These are phyloP conservation scores for Macroramphosus scolopax DNA, from an alignment of 2,797 vertebrate genomes.

Conservation along the genomic window DNA sequence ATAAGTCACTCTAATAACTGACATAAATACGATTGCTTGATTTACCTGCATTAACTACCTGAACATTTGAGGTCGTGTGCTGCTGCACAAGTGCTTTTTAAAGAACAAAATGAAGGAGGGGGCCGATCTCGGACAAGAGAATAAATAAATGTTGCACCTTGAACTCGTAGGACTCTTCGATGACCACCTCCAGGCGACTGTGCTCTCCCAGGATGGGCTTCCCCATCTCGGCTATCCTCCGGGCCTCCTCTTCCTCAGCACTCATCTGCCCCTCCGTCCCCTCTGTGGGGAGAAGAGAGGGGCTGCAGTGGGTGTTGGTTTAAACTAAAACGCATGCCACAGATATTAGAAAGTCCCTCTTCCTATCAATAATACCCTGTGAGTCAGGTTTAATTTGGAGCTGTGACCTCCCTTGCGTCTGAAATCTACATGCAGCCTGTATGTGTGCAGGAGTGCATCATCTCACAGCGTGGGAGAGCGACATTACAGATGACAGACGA, in stretches of 20 bases:
- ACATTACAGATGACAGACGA: too few relatives aligned
- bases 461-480: slow-evolving; percentile 5
- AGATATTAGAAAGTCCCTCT: not conserved
- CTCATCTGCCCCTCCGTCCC: slow-evolving; percentile 82
- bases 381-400: slow-evolving; percentile 28
- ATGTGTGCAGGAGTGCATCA: slow-evolving; percentile 2
- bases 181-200: slow-evolving; percentile 88
- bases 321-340: not conserved
- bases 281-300: slow-evolving; percentile 60
- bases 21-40: not conserved
- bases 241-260: slow-evolving; percentile 87
- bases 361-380: slow-evolving; percentile 18
- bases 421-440: not conserved
- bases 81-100: not conserved
- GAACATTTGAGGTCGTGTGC: too few relatives aligned
- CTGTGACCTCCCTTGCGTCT: too few relatives aligned
- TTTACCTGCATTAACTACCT: too few relatives aligned
- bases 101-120: not conserved
- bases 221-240: slow-evolving; percentile 90
- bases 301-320: slow-evolving; percentile 3
- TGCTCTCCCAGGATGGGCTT: slow-evolving; percentile 90
- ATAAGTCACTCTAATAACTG: not conserved
- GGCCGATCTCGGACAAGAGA: not conserved
- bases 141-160: slow-evolving; percentile 74
- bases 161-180: slow-evolving; percentile 94